Conservation (phyloP, 1,140 invertebrate species). For the Planococcus citri region DNA sequence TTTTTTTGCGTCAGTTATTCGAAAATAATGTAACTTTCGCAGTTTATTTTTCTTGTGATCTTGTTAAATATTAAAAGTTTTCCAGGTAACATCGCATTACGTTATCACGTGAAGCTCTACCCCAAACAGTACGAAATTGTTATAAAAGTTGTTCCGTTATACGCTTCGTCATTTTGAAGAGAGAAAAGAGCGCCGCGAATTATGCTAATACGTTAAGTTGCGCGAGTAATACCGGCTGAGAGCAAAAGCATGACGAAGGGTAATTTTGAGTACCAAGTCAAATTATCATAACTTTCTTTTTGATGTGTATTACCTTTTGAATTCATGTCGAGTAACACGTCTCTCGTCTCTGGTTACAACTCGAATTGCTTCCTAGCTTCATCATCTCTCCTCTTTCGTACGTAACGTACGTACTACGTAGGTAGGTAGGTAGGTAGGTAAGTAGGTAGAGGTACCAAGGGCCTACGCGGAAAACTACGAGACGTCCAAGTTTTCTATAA, state of each 20-base stretch:
- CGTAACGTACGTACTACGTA: no score
- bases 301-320: conserved; percentile 1
- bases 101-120: background rate
- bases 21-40: background rate
- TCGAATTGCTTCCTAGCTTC: no score
- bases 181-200: background rate
- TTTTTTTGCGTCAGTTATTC: conserved; percentile 4
- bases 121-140: background rate
- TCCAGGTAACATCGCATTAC: background rate
- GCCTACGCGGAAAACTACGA: no score
- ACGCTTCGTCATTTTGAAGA: background rate
- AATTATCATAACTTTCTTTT: conserved; percentile 8
- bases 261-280: conserved; percentile 3
- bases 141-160: background rate
- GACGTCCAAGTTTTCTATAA: no score
- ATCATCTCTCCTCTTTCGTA: no score
- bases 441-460: no score
- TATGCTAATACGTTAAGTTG: conserved; percentile 7
- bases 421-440: no score
- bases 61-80: conserved; percentile 4
- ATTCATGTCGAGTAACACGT: no score
- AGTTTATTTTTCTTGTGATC: background rate
- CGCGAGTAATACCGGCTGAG: background rate
- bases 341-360: no score
- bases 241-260: background rate